Evolutionary conservation across 2,888 invertebrate genomes (phyloP), one percentile per base, ranked within the genome.

Genomic region (Mechanitis mazaeus): DNA sequence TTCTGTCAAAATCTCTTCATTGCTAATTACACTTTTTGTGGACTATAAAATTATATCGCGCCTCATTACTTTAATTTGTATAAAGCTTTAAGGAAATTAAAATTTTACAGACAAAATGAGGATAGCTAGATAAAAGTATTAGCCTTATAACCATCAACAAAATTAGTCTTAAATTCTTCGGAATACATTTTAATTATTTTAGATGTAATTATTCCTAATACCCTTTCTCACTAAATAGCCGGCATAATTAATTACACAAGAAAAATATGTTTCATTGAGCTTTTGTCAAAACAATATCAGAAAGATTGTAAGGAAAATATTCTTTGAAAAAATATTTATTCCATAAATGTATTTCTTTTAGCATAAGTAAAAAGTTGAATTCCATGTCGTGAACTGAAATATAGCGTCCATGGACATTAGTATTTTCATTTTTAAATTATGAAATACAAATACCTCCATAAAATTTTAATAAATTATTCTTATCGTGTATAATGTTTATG

Each of bases 401-500:
- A 59, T 63, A 65, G 63, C 68, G 60, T 55, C 65, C 65, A 67
- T 64, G 64, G 59, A 65, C 64, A 66, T 64, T 67, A 67, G 66
- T 65, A 69, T 69, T 71, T 70, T 68, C 70, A 66, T 64, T 64
- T 66, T 72, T 73, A 75, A 75, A 72, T 76, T 73, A 74, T 76
- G 70, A 75, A 81, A 77, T 75, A 77, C 76, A 78, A 72, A 73
- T 73, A 74, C 78, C 73, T 75, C 76, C 76, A 78, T 75, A 77
- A 77, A 79, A 78, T 81, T 76, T 78, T 78, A 81, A 85, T 85
- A 85, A 85, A 85, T 85, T 82, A 75, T 70, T 79, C 79, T 84
- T 85, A 87, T 86, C 87, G 84, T 80, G 83, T 81, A 78, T 79
- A 77, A 81, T 83, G 80, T 86, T 87, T 86, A 86, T 84, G 84